Base-by-base conservation (phyloP, 2,113 vertebrate species). In the Leucopsar rothschildi region DNA sequence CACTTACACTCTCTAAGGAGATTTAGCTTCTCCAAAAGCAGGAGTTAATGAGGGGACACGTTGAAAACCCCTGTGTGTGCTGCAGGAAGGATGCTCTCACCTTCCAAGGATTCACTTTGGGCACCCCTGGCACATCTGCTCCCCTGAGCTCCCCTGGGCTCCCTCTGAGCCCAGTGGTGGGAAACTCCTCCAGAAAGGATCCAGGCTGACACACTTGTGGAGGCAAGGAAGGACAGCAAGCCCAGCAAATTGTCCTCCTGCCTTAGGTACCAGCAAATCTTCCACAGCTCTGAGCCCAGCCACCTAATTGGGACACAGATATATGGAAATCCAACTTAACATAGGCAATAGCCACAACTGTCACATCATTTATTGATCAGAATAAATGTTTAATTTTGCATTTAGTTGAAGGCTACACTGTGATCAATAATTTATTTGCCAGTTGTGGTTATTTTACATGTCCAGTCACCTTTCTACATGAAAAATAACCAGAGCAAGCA, bases 361-460 rank as follows among this genome's bases (percentile, higher is more conserved):
- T 45, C 86, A 53, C 80, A 95, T 91, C 81, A 90, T 88, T 96
- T 93, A 94, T 64, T 90, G 86, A 91, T 91, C 88, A 65, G 56
- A 95, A 96, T 96, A 82, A 94, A 93, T 90, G 89, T 93, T 97
- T 97, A 84, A 95, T 96, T 95, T 91, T 94, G 88, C 71, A 82
- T 95, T 90, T 91, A 91, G 84, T 90, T 64, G 69, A 86, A 89
- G 87, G 52, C 37, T 84, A 77, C 0, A 1, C 57, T 88, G 40
- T 14, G 86, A 88, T 95, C 55, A 82, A 94, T 94, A 95, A 95
- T 87, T 91, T n/a, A 93, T 86, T 83, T 63, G 35, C 39, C 65
- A 47, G 53, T 64, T 95, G 92, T 81, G 85, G 90, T 92, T 96
- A 94, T 92, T 90, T 85, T 80, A 92, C 61, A 60, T 82, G 79